Evolutionary conservation across 2,797 vertebrate species (phyloP).

Genomic region (Rousettus madagascariensis): DNA sequence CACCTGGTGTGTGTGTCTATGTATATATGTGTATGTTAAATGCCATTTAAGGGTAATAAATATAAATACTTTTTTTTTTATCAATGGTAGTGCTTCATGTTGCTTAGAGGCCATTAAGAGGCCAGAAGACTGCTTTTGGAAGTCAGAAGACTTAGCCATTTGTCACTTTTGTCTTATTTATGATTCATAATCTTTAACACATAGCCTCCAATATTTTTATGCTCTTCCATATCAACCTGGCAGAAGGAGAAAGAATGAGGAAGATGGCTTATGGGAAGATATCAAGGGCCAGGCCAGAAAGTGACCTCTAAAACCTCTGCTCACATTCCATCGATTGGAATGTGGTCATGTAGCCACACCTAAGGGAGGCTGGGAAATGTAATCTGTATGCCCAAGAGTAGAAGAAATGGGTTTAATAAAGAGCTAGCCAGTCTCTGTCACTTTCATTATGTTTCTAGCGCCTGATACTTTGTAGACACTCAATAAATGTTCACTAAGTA

Average conservation of each 20-base stretch:
- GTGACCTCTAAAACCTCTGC: background rate
- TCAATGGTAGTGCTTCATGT: background rate
- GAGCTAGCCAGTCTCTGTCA: background rate
- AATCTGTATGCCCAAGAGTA: background rate
- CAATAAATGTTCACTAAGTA: background rate
- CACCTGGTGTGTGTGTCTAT: background rate
- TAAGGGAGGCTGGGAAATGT: background rate
- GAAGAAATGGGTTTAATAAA: background rate
- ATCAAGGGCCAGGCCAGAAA: background rate
- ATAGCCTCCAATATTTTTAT: background rate
- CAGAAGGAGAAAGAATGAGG: background rate
- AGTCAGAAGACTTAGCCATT: background rate
- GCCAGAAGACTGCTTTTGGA: background rate
- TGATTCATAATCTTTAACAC: background rate
- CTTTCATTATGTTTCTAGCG: background rate
- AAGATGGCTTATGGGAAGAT: background rate
- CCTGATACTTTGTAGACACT: background rate
- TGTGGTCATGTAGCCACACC: background rate
- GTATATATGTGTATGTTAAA: background rate
- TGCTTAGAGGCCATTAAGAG: background rate
- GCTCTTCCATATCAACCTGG: background rate
- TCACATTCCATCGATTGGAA: background rate
- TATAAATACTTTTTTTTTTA: background rate
- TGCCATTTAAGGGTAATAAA: background rate
- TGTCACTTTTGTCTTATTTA: background rate